Conservation (phyloP, 1,140 invertebrate species). For the Sarcophaga bullata region DNA sequence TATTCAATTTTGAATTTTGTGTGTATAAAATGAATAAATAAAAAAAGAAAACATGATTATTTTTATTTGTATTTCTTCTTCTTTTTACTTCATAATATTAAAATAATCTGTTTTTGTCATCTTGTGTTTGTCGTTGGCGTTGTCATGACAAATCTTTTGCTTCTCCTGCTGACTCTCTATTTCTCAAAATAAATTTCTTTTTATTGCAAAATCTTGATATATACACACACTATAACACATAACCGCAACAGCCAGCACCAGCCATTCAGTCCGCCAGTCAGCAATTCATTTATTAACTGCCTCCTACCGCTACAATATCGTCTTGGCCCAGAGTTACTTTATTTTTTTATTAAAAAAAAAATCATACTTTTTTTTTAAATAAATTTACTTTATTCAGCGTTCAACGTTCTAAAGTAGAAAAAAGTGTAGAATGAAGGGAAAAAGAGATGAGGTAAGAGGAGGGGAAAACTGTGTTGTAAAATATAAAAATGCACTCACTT, state of each 20-base stretch:
- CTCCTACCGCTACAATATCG: background rate
- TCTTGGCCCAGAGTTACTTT: too few relatives aligned
- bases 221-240: too few relatives aligned
- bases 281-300: constrained; percentile 5
- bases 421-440: too few relatives aligned
- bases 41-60: background rate
- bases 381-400: too few relatives aligned
- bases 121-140: background rate
- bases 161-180: background rate
- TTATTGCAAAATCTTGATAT: constrained; percentile 9
- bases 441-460: too few relatives aligned
- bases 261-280: background rate
- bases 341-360: too few relatives aligned
- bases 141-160: background rate
- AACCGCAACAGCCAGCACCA: background rate
- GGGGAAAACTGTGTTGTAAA: background rate
- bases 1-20: background rate
- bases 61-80: too few relatives aligned
- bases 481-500: background rate
- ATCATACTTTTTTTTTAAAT: too few relatives aligned
- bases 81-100: background rate
- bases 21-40: background rate
- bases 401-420: too few relatives aligned
- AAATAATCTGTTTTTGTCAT: background rate
- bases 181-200: background rate